Evolutionary conservation across 2,113 vertebrate genomes (phyloP).

Genomic region (Microcebus murinus): DNA sequence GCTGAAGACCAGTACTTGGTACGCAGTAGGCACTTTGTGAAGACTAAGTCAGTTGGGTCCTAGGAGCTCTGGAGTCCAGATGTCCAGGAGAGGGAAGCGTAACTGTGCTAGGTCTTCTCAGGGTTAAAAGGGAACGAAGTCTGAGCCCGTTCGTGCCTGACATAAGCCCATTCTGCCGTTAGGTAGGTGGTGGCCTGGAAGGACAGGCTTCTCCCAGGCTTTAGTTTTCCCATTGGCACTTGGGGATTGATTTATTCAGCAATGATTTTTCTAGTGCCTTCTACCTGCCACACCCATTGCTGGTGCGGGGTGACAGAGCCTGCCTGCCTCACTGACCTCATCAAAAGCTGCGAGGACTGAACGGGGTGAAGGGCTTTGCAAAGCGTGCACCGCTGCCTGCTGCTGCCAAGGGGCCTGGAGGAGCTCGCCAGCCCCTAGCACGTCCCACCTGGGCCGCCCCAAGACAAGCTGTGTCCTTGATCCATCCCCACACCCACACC

Average conservation of each 20-base stretch:
- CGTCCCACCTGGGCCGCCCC: neutral
- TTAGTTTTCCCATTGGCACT: neutral
- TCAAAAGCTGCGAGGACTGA: neutral
- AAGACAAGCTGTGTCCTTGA: neutral
- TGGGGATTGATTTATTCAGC: neutral
- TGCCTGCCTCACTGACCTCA: neutral
- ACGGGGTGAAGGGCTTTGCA: neutral
- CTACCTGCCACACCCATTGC: neutral
- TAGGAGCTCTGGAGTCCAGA: neutral
- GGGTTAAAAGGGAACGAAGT: neutral
- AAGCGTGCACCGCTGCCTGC: accelerated
- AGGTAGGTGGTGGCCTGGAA: neutral
- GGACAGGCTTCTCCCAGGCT: neutral
- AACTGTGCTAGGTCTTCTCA: neutral
- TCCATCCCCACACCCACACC: neutral
- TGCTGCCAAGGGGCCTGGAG: accelerated
- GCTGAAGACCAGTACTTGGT: neutral
- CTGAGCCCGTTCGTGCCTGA: neutral
- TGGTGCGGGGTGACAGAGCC: neutral
- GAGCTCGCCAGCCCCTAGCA: no score
- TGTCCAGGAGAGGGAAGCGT: neutral
- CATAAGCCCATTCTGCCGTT: neutral
- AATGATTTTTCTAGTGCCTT: neutral
- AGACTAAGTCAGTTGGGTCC: neutral
- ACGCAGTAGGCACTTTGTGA: neutral